Percentiles rank a stretch among this genome's conserved stretches.
These are phyloP conservation scores for Peromyscus nudipes DNA, from an alignment of 2,797 vertebrate species.

Conservation along the genomic window DNA sequence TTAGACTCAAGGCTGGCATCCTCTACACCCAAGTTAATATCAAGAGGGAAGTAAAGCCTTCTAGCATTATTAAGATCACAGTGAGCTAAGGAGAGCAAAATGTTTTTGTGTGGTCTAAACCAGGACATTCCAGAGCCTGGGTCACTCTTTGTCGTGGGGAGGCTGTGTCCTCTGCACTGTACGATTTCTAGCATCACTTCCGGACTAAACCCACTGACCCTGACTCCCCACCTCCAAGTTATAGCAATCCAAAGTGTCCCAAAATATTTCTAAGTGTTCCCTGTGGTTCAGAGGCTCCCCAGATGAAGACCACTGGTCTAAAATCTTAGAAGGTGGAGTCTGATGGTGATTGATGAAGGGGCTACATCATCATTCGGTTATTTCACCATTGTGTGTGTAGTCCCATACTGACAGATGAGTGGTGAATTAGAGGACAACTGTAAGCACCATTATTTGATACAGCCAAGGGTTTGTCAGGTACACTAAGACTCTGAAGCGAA, in stretches of 20 bases:
- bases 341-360: neutral
- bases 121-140: neutral
- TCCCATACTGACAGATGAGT: neutral
- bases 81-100: slow-evolving; percentile 40
- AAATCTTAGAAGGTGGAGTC: neutral
- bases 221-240: neutral
- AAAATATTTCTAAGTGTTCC: neutral
- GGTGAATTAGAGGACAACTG: neutral
- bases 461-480: neutral
- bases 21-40: neutral
- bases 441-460: neutral
- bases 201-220: neutral
- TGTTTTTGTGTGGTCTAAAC: neutral
- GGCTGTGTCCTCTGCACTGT: neutral
- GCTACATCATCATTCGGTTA: neutral
- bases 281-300: neutral
- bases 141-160: neutral
- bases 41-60: neutral
- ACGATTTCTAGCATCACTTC: neutral
- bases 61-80: slow-evolving; percentile 20
- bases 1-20: neutral
- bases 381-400: neutral
- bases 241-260: neutral
- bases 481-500: slow-evolving; percentile 15
- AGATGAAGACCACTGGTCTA: neutral